Evolutionary conservation across 2,113 vertebrate genomes (phyloP).

Genomic region (Semnornis frantzii): DNA sequence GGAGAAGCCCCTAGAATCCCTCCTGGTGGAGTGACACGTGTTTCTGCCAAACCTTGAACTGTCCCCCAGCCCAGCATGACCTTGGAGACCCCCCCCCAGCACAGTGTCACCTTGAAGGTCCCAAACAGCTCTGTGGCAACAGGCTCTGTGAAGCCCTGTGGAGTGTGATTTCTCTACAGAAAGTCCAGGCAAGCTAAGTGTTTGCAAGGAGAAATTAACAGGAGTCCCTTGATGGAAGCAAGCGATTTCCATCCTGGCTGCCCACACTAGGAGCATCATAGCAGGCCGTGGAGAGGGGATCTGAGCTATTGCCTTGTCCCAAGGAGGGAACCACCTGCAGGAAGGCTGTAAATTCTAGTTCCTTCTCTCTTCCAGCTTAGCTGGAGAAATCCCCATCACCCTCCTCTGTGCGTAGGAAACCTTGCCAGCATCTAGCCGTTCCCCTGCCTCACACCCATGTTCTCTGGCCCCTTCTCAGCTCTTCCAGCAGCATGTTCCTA

Average conservation of each 20-base stretch:
- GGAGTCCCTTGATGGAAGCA: neutral
- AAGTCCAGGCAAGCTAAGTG: neutral
- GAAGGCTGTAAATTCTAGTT: neutral
- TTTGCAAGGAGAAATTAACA: neutral
- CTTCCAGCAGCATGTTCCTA: constrained; percentile 6
- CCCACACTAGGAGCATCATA: neutral
- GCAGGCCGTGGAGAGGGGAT: neutral
- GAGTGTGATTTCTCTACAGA: neutral
- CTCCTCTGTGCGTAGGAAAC: neutral
- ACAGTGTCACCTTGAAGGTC: neutral
- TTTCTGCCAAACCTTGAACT: neutral
- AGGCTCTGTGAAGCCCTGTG: neutral
- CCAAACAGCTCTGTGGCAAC: neutral
- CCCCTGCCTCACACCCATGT: constrained; percentile 4
- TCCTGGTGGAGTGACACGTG: neutral
- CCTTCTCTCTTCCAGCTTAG: neutral
- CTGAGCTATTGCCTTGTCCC: neutral
- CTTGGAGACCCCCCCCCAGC: neutral
- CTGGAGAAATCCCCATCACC: neutral
- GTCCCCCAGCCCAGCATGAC: neutral
- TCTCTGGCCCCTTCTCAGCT: constrained; percentile 19
- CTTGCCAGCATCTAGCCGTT: neutral
- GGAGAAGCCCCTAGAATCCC: neutral
- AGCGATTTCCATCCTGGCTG: neutral
- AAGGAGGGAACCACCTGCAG: neutral